Evolutionary conservation across 2,797 vertebrate genomes (phyloP), one percentile per base, ranked within the genome.

Genomic region (Gambelia wislizenii): DNA sequence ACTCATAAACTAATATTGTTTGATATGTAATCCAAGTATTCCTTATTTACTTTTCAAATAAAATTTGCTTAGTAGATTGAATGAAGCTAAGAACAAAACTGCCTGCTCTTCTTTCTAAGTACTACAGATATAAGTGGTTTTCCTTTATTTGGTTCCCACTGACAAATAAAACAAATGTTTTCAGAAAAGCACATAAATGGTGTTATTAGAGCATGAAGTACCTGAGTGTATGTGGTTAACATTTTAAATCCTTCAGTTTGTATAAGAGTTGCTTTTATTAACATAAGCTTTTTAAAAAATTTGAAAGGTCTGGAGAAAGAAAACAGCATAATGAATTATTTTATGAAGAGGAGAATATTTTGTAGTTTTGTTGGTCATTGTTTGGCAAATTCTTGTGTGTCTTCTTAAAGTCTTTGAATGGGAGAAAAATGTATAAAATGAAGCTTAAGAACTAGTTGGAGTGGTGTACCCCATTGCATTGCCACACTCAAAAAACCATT

Each of bases 191-290:
- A 69, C 91, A 90, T 78, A 87, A 92, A 25, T 64, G 56, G 70
- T 64, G 0, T 87, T 69, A 91, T 89, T 72, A 92, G 78, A 91
- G 6, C 39, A 3, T 80, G 81, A 93, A 33, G 76, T 87, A 49
- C n/a, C 61, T 92, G 89, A 30, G 14, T 89, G 25, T 84, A 27
- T 70, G 1, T 74, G 3, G 10, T 83, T 84, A 0, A 25, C 12
- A 74, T 87, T 87, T 64, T 59, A 92, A 81, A 44, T 42, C 36
- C 52, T 94, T 69, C 14, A 84, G 10, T 92, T 89, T 20, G 33
- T 0, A 49, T 86, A 91, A 72, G 74, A 91, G 42, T 7, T 44
- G 13, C 8, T 77, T 85, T 90, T 90, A 75, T 91, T 42, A 64
- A 2, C 49, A 61, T 42, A 61, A 64, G 12, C 76, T 56, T 87